phyloP scores from a whole-genome alignment of 2,113 vertebrate species.

The Notothenia coriiceps region DNA sequence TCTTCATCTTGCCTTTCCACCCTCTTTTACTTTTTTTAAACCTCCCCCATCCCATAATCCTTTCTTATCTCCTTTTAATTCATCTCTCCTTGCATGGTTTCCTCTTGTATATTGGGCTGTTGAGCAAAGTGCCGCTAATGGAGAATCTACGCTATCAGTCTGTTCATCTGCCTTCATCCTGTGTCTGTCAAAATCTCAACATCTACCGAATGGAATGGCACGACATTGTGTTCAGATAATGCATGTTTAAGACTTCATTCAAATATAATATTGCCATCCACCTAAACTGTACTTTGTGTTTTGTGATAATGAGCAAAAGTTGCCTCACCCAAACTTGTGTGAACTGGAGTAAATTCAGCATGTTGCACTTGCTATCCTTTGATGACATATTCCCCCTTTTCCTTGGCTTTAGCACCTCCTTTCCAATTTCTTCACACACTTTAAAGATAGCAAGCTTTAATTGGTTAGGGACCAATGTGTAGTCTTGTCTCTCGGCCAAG shows the following conservation, averaged over 20 bases:
- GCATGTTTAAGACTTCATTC: background rate
- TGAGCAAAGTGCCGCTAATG: slow-evolving; percentile 28
- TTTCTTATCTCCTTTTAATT: slow-evolving; percentile 55
- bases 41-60: slow-evolving; percentile 68
- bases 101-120: background rate
- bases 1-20: slow-evolving; percentile 42
- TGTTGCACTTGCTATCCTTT: no score
- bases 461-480: no score
- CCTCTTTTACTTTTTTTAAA: slow-evolving; percentile 47
- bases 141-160: slow-evolving; percentile 12
- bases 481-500: no score
- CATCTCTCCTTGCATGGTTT: slow-evolving; percentile 35
- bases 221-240: background rate
- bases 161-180: background rate
- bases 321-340: no score
- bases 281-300: background rate
- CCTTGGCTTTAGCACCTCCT: no score
- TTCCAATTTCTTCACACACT: no score
- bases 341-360: background rate
- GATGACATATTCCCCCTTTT: no score
- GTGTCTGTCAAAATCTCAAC: background rate
- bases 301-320: no score
- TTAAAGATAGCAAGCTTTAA: no score
- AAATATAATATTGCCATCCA: background rate
- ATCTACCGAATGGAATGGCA: background rate